Evolutionary conservation across 2,797 vertebrate species (phyloP).

Genomic region (Sorex maritimensis): DNA sequence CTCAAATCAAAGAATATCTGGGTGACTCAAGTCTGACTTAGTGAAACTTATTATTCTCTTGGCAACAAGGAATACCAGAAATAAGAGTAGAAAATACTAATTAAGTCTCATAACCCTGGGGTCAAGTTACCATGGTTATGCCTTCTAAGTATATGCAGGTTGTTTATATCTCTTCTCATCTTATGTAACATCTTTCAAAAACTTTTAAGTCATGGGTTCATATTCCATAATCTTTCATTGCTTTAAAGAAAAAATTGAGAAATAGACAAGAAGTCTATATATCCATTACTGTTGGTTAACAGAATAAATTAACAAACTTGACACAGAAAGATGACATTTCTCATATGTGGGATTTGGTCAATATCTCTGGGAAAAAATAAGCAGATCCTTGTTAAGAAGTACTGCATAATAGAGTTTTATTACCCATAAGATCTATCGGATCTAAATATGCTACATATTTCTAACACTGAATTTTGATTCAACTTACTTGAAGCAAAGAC

Average conservation of each 20-base stretch:
- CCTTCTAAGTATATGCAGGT: background rate
- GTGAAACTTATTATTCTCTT: background rate
- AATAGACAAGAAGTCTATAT: background rate
- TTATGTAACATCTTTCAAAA: background rate
- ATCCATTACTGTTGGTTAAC: background rate
- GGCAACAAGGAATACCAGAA: constrained; percentile 1
- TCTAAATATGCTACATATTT: background rate
- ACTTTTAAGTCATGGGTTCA: background rate
- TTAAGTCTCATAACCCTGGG: background rate
- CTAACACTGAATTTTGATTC: background rate
- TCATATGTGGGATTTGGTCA: no score
- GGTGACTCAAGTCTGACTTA: background rate
- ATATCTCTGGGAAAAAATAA: no score
- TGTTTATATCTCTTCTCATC: background rate
- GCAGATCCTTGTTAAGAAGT: no score
- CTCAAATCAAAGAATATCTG: background rate
- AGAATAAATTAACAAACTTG: no score
- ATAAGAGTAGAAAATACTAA: constrained; percentile 12
- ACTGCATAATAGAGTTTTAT: background rate
- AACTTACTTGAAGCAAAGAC: background rate
- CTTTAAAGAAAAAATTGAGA: background rate
- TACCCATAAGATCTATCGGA: background rate
- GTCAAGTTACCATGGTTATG: constrained; percentile 37
- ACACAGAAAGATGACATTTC: no score
- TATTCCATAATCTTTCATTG: background rate